Evolutionary conservation across 2,113 vertebrate genomes (phyloP), one percentile per base, ranked within the genome.

Genomic region (Sturnira hondurensis): DNA sequence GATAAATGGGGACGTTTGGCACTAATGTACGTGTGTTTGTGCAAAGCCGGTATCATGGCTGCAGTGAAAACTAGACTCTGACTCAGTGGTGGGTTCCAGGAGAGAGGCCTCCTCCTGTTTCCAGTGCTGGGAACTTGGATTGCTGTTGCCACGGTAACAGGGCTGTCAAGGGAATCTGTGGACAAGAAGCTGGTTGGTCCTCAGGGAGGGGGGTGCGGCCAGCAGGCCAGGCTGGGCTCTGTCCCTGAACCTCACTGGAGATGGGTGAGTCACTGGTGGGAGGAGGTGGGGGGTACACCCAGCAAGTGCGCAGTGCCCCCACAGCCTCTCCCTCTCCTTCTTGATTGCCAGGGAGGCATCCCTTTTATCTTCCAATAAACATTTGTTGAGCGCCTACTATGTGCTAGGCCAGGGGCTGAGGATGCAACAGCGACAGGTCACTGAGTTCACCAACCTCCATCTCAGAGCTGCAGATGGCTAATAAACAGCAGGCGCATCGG

Each of bases 1-100:
- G 95, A 97, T 96, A 97, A 97, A 97, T 88, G 71, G 96, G 67
- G 89, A 84, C 63, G 84, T 95, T 95, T 87, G 97, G 94, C 95
- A 98, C 97, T 98, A 98, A 98, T 98, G 92, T 95, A 95, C 95
- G 97, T 91, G 80, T 83, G 92, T 97, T 98, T 98, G 98, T 98
- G 98, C 97, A 98, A 98, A 98, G 43, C 71, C 76, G 81, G 92
- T 96, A 80, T 97, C 97, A 97, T 47, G 93, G 94, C 96, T 96
- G 84, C 98, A 97, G 98, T 98, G 97, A 98, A 97, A 98, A 98
- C 97, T 89, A 95, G 97, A 95, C 97, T 98, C 96, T 91, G 58
- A 71, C 80, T 95, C 31, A 0, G 88, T 86, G 71, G 93, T 96
- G 96, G 96, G 36, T 96, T 98, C 95, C 85, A 86, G 0, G 36